Evolutionary conservation across 2,797 vertebrate species (phyloP).

Genomic region (Bucorvus abyssinicus): DNA sequence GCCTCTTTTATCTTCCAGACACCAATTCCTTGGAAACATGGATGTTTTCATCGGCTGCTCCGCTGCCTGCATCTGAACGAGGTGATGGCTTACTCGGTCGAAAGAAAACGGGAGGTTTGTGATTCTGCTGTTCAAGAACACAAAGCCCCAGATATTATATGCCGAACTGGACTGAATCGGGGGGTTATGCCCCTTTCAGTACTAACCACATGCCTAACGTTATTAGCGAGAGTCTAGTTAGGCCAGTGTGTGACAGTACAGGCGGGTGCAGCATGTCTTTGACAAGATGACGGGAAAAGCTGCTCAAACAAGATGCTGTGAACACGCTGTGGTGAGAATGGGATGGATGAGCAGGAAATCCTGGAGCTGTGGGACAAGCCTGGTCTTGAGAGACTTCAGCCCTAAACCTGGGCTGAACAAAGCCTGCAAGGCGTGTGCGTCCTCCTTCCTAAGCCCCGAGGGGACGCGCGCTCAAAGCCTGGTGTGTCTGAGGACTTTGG

Average conservation of each 20-base stretch:
- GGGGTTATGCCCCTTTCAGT: not conserved
- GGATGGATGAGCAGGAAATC: not conserved
- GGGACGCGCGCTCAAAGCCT: fast-evolving
- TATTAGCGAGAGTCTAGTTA: not conserved
- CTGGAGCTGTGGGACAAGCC: not conserved
- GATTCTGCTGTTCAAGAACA: not conserved
- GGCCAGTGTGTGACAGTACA: not conserved
- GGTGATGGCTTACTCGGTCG: not conserved
- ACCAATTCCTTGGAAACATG: not conserved
- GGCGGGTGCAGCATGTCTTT: not conserved
- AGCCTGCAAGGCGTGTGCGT: not conserved
- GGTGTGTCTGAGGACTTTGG: not conserved
- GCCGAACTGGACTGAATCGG: not conserved
- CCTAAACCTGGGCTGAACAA: not conserved
- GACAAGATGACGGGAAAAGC: not conserved
- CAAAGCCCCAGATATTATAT: not conserved
- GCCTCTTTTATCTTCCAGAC: not conserved
- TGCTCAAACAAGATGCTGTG: not conserved
- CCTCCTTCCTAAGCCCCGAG: not conserved
- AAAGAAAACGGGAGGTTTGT: not conserved
- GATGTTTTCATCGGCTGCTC: not conserved
- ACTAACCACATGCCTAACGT: not conserved
- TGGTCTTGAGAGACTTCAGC: not conserved
- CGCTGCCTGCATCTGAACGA: not conserved
- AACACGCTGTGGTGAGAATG: not conserved